Evolutionary conservation across 1,140 invertebrate species (phyloP), one percentile per base, ranked within the genome.

Genomic region (Diorhabda sublineata): DNA sequence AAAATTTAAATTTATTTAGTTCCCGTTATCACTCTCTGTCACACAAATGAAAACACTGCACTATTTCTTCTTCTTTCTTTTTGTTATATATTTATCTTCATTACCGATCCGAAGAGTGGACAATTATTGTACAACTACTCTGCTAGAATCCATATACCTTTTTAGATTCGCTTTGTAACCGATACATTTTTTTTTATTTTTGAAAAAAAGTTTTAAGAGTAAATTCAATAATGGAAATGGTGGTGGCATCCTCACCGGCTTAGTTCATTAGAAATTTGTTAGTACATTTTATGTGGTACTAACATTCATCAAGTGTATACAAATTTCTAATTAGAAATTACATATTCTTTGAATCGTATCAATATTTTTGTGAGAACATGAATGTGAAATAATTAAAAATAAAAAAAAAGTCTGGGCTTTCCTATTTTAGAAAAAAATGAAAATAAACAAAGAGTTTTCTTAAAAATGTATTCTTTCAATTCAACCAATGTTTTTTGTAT

Each of bases 101-200:
- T 26, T 26, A 68, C 73, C 73, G 77, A 79, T 79, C 78, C 78
- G 78, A 79, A 78, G 64, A 78, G 78, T 79, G 78, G 74, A 74
- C 77, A 71, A 68, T 73, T 74, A 75, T 73, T 75, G 75, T 77
- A 75, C 69, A 76, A 77, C 73, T 79, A 77, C 72, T 73, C 74
- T 77, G 76, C 72, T 79, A 74, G 75, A 75, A 78, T 79, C 77
- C 77, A 78, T 79, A 78, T 78, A 79, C 78, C 78, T 71, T 78
- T 77, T 74, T 73, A 61, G 64, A 58, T 61, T 52, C 26, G 26
- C 26, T 64, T 70, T 64, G 6, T 56, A 58, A 71, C 59, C 62
- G 68, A 63, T 66, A 59, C n/a, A 52, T n/a, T 61, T 62, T 26
- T 26, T 26, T 26, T 26, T 26, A 26, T 26, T 26, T 26, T 26